A percentile compares a stretch with the other conserved stretches of the same genome.
phyloP scores from a whole-genome alignment of 2,888 invertebrate species.

The Acleris literana region DNA sequence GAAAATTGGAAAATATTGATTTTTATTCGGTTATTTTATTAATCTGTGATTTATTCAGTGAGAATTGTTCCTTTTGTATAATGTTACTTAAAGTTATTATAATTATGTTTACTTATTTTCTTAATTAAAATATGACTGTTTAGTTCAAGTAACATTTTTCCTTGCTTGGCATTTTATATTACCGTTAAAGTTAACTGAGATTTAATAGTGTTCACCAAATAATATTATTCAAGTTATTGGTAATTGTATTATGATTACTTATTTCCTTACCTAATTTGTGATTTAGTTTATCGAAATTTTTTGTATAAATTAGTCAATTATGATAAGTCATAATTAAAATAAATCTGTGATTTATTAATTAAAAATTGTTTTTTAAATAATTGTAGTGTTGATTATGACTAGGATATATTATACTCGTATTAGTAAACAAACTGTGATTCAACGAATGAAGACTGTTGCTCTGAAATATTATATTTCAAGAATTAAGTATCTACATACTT shows the following conservation, averaged over 20 bases:
- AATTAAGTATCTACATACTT: slow-evolving; percentile 6
- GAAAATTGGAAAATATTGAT: no score
- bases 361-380: slow-evolving; percentile 6
- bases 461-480: slow-evolving; percentile 4
- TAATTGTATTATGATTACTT: slow-evolving; percentile 4
- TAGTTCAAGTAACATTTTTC: no score
- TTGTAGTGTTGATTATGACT: slow-evolving; percentile 4
- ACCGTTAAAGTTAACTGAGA: slow-evolving; percentile 5
- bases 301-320: slow-evolving; percentile 1
- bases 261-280: slow-evolving; percentile 5
- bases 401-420: slow-evolving; percentile 5
- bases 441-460: neutral
- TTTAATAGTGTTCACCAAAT: slow-evolving; percentile 8
- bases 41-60: neutral
- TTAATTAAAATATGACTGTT: no score
- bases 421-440: slow-evolving; percentile 5
- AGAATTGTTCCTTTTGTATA: slow-evolving; percentile 6
- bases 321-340: slow-evolving; percentile 2
- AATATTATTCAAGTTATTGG: neutral
- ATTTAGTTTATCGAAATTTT: slow-evolving; percentile 1
- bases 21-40: no score
- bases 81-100: slow-evolving; percentile 6
- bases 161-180: slow-evolving; percentile 5
- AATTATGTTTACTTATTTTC: neutral
- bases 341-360: slow-evolving; percentile 5